Base-by-base conservation (phyloP, 1,140 invertebrate genomes). In the Prorops nasuta region DNA sequence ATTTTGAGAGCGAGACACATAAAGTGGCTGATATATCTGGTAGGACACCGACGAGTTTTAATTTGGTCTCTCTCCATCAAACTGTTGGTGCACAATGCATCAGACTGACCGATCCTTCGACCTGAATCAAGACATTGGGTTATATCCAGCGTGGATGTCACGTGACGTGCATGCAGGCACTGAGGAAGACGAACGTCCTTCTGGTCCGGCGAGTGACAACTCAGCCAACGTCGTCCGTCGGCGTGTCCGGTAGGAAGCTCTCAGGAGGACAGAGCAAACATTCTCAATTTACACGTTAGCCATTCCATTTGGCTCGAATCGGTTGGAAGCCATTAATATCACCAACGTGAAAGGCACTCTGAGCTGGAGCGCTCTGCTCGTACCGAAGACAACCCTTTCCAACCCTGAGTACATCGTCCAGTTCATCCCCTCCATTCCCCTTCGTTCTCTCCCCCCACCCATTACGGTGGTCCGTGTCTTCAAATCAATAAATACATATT, bases 401-500 rank as follows among this genome's bases (percentile, higher is more conserved):
- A 39, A 7, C 24, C 24, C 12, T 7, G 12, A 28, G 6, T 12
- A 28, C 12, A 28, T 12, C 24, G 12, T 28, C 24, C 12, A 6
- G 7, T 42, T 42, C 45, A 50, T 19, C 36, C 19, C 28, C n/a
- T 14, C 17, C 36, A 40, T 44, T 39, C 19, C 16, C 28, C 8
- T 10, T 18, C 43, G 9, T 10, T 12, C 18, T 34, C 32, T 18
- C 35, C 16, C 22, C 21, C 40, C 42, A 22, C 48, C 24, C 37
- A 28, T 31, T 41, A 22, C 20, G 12, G 10, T 0, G 4, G 21
- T 41, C 2, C 12, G 28, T 16, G 22, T 24, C 41, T 44, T 42
- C 21, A 47, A 67, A 66, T 69, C 68, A 65, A 72, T 72, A 68
- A 66, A 66, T 68, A 71, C 63, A 68, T 71, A 71, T 68, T 66